Evolutionary conservation across 2,797 vertebrate species (phyloP).

Genomic region (Sitta carolinensis): DNA sequence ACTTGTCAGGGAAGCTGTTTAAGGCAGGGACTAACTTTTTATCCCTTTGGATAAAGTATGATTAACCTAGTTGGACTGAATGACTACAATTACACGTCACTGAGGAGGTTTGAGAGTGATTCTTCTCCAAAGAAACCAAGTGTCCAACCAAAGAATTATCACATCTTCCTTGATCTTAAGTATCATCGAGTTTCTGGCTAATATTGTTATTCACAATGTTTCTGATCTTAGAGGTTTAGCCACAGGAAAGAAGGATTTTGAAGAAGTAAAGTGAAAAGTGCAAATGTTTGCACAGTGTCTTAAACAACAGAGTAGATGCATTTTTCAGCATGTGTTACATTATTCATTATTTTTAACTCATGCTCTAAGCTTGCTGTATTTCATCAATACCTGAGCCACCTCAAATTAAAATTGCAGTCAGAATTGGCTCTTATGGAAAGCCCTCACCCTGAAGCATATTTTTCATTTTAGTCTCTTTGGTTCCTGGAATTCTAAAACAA

Average conservation of each 20-base stretch:
- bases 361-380: background rate
- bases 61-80: background rate
- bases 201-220: background rate
- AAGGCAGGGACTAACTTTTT: background rate
- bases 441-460: background rate
- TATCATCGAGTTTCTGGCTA: background rate
- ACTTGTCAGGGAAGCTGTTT: background rate
- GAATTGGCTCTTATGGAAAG: background rate
- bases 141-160: background rate
- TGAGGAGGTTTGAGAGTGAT: background rate
- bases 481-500: constrained; percentile 16
- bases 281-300: background rate
- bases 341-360: background rate
- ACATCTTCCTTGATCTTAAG: background rate
- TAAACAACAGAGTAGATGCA: background rate
- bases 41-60: background rate
- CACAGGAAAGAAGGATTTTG: background rate
- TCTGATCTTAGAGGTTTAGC: background rate
- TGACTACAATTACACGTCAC: background rate
- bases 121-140: background rate
- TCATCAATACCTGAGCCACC: background rate
- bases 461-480: background rate
- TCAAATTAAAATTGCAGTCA: background rate
- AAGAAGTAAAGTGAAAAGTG: background rate
- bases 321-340: background rate